Evolutionary conservation across 1,140 invertebrate genomes (phyloP), one percentile per base, ranked within the genome.

Genomic region (Lepidotrigona ventralis): DNA sequence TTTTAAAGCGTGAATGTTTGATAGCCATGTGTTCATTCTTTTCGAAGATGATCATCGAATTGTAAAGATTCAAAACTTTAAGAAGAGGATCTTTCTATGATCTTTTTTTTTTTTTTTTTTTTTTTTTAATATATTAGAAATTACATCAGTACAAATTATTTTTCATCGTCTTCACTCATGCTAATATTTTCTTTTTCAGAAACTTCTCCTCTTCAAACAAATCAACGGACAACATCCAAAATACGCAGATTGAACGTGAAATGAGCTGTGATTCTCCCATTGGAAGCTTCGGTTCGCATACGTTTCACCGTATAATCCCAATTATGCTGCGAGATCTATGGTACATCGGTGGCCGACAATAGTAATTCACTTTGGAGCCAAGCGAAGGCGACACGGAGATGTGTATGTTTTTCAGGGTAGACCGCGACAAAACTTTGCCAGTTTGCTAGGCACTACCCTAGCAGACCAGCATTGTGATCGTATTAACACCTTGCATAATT

Each of bases 401-500:
- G 54, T 54, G 79, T 33, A 87, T 86, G 84, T 88, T 87, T 87
- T 86, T 83, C 87, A 79, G 80, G 6, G 14, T 80, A 71, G 88
- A 76, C 77, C 68, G n/a, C 73, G 87, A 90, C 87, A 88, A 89
- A 92, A 92, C 90, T 92, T 91, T 84, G 79, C 85, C 89, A 64
- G 79, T 82, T 81, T 15, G 15, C 71, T 88, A 89, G 85, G 78
- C 88, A 90, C 88, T 91, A 92, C 90, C 91, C 92, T 88, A 91
- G 77, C 84, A 79, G 85, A 86, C 81, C 80, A 87, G 91, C 87
- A 93, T 93, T 93, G 93, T 93, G 85, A 90, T 90, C 90, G 93
- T 91, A 93, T 93, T 93, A 93, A 93, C 93, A 93, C 93, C 93
- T 93, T 91, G 88, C 88, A 93, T 93, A 93, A 93, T 93, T 93